Percentiles rank a stretch among this genome's conserved stretches.
These are phyloP conservation scores for Bos javanicus DNA, from an alignment of 2,113 vertebrate genomes.

Conservation along the genomic window DNA sequence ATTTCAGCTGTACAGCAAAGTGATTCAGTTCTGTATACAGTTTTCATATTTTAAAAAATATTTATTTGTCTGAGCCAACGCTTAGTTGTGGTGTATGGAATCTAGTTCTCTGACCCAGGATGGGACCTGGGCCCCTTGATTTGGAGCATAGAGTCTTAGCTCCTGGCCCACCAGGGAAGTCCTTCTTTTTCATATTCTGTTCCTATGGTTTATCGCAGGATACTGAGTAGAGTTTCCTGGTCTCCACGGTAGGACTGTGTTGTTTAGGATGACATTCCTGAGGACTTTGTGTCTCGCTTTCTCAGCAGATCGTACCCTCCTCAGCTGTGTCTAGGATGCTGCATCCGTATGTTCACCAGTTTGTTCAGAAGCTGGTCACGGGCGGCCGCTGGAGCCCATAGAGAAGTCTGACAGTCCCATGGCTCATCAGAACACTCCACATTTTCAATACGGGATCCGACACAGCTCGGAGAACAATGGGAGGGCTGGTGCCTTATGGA, in stretches of 20 bases:
- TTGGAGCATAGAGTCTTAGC: neutral
- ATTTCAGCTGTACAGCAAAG: no score
- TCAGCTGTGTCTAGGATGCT: constrained; percentile 72
- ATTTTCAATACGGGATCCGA: neutral
- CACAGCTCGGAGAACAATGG: neutral
- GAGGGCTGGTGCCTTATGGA: neutral
- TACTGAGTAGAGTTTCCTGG: neutral
- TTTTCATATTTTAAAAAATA: no score
- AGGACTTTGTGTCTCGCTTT: neutral
- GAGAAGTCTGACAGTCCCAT: constrained; percentile 73
- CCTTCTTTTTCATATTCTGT: neutral
- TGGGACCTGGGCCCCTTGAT: no score
- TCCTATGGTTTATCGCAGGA: neutral
- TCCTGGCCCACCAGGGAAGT: neutral
- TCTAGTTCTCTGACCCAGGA: no score
- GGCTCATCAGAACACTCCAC: constrained; percentile 28
- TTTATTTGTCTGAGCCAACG: no score
- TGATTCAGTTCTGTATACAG: no score
- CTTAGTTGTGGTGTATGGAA: no score
- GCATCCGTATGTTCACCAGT: constrained; percentile 50
- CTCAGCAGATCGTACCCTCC: neutral
- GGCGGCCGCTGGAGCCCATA: constrained; percentile 76
- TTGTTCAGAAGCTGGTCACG: constrained; percentile 85
- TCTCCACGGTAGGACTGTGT: neutral
- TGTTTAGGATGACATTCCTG: neutral